phyloP scores from a whole-genome alignment of 1,140 invertebrate genomes.

The Eurosta solidaginis region DNA sequence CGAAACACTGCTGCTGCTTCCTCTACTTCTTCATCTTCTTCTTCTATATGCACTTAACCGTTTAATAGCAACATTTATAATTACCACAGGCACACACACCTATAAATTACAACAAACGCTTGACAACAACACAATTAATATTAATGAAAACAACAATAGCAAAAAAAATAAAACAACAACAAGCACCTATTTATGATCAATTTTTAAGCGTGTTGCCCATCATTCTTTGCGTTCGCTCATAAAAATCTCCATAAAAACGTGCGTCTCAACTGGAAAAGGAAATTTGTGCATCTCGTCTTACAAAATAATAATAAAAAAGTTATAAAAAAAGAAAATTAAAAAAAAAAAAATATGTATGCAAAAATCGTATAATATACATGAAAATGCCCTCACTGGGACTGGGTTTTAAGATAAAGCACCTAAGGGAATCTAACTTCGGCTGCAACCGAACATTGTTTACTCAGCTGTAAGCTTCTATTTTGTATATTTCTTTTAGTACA shows the following conservation, averaged over 20 bases:
- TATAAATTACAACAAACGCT: no score
- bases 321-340: no score
- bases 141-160: not conserved
- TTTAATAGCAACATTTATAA: constrained; percentile 25
- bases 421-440: no score
- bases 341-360: no score
- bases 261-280: not conserved
- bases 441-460: no score
- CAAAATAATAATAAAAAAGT: no score
- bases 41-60: constrained; percentile 12
- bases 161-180: not conserved
- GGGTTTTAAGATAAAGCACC: no score
- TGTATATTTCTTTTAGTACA: no score
- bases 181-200: constrained; percentile 15
- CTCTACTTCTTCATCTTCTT: not conserved
- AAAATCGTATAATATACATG: no score
- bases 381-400: no score
- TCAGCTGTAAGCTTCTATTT: no score
- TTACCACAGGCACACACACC: not conserved
- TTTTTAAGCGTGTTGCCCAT: constrained; percentile 19
- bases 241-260: constrained; percentile 27
- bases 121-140: no score
- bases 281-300: not conserved
- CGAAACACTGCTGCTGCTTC: not conserved
- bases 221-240: not conserved